A percentile compares a stretch with the other conserved stretches of the same genome.
Evolutionary conservation across 2,113 vertebrate genomes (phyloP).

Genomic region (Grammomys dolichurus): DNA sequence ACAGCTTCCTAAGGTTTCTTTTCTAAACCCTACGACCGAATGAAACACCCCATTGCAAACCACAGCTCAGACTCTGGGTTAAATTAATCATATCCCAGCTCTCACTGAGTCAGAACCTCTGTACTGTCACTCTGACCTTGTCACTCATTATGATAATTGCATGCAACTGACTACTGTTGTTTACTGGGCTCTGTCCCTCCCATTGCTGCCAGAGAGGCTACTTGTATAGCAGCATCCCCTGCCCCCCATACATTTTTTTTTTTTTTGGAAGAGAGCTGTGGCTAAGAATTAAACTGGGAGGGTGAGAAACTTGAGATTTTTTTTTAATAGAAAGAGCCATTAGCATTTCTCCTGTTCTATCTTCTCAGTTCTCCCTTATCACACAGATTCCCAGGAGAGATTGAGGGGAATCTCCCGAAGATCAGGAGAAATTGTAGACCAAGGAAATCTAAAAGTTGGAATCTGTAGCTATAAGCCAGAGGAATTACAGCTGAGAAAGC

Average conservation of each 20-base stretch:
- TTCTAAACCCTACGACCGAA: background rate
- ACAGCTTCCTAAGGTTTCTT: background rate
- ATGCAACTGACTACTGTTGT: background rate
- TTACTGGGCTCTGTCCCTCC: background rate
- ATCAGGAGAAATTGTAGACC: background rate
- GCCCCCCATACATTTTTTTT: background rate
- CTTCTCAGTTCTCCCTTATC: background rate
- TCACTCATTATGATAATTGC: background rate
- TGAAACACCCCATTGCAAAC: background rate
- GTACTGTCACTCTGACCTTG: background rate
- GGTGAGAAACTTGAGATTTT: background rate
- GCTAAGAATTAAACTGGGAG: background rate
- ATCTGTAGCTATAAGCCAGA: background rate
- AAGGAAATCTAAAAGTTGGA: background rate
- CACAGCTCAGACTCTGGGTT: background rate
- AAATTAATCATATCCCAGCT: background rate
- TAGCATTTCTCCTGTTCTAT: background rate
- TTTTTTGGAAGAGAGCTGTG: background rate
- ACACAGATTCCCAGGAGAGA: background rate
- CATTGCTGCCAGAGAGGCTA: background rate
- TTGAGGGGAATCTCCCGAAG: background rate
- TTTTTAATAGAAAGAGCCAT: background rate
- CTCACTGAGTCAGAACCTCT: background rate
- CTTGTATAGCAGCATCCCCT: background rate
- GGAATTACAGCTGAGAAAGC: background rate